These are phyloP conservation scores for Drosophila emarginata DNA, from an alignment of 2,888 invertebrate species.

Conservation along the genomic window DNA sequence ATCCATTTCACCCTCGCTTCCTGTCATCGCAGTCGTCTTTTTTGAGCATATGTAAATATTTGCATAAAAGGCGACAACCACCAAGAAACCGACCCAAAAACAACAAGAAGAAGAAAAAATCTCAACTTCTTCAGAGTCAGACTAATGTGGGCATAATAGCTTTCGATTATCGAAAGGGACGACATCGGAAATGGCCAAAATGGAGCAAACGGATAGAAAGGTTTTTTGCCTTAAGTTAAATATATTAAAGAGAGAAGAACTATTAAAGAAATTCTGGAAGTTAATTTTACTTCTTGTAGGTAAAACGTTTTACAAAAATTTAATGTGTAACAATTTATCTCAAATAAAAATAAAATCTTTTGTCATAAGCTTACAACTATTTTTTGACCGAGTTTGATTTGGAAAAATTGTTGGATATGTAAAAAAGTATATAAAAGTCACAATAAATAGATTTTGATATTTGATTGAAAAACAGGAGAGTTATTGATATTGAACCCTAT, in stretches of 20 bases:
- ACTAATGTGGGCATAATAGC: constrained; percentile 75
- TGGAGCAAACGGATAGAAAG: neutral
- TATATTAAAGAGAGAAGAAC: neutral
- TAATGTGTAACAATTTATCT: too few species aligned
- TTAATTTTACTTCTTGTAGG: too few species aligned
- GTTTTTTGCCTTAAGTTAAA: neutral
- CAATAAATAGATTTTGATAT: too few species aligned
- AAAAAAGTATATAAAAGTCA: too few species aligned
- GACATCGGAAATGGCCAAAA: neutral
- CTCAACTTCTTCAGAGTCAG: constrained; percentile 40
- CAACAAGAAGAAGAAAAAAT: constrained; percentile 47
- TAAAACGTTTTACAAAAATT: too few species aligned
- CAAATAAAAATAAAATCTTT: too few species aligned
- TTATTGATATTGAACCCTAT: too few species aligned
- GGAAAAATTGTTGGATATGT: too few species aligned
- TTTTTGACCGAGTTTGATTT: too few species aligned
- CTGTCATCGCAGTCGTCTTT: constrained; percentile 19
- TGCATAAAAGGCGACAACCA: constrained; percentile 58
- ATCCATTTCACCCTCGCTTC: neutral
- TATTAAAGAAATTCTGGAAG: neutral
- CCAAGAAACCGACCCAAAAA: constrained; percentile 31
- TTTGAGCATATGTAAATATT: constrained; percentile 75
- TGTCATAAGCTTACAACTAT: too few species aligned
- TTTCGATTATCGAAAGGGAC: constrained; percentile 68
- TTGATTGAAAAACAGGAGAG: too few species aligned